Evolutionary conservation across 2,888 invertebrate species (phyloP).

Genomic region (Calephelis perditalis): DNA sequence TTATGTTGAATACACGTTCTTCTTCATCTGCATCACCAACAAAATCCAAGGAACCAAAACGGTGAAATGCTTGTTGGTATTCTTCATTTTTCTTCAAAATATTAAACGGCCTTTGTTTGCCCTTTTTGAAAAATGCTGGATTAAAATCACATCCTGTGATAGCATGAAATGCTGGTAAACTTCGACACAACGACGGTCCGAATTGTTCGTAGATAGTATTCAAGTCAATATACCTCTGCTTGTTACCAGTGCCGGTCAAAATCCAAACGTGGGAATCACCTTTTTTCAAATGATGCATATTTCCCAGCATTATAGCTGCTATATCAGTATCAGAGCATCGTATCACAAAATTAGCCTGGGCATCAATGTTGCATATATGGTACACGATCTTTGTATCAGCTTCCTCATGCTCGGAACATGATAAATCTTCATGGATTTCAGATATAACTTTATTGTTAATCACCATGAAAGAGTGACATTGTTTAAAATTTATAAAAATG

Average conservation of each 20-base stretch:
- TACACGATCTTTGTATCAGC: too few relatives aligned
- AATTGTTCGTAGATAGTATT: too few relatives aligned
- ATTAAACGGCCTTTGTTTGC: not conserved
- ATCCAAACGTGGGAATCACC: conserved; percentile 16
- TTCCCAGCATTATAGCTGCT: conserved; percentile 26
- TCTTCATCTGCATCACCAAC: too few relatives aligned
- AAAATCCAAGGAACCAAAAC: too few relatives aligned
- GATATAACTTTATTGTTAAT: not conserved
- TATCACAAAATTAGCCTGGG: conserved; percentile 21
- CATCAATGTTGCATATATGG: too few relatives aligned
- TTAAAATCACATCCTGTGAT: conserved; percentile 10
- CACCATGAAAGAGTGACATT: conserved; percentile 21
- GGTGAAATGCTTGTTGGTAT: conserved; percentile 5
- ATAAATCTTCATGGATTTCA: too few relatives aligned
- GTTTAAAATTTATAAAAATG: conserved; percentile 20
- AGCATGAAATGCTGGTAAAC: not conserved
- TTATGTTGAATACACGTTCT: conserved; percentile 15
- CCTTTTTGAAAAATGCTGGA: conserved; percentile 2
- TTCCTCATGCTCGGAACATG: too few relatives aligned
- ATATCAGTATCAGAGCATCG: conserved; percentile 24
- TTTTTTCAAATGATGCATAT: conserved; percentile 25
- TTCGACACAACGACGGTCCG: not conserved
- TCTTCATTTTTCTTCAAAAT: conserved; percentile 8
- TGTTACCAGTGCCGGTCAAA: not conserved
- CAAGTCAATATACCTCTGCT: too few relatives aligned